A percentile compares a stretch with the other conserved stretches of the same genome.
Conservation (phyloP, 2,797 vertebrate species). For the Anabacerthia variegaticeps region DNA sequence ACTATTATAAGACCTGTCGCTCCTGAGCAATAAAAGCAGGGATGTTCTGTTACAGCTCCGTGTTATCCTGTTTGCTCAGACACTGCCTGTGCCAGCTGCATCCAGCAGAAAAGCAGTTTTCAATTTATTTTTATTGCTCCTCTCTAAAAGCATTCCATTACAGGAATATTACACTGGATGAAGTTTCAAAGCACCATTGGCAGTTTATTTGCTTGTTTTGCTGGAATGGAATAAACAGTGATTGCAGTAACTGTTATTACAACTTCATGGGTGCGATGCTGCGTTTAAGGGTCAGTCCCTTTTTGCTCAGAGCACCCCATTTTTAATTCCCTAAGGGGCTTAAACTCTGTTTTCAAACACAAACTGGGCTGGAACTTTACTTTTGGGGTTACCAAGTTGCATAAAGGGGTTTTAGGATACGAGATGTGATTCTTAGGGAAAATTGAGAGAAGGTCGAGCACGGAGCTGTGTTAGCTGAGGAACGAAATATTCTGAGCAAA, state of each 20-base stretch:
- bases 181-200: slow-evolving; percentile 69
- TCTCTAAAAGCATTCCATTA: slow-evolving; percentile 82
- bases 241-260: slow-evolving; percentile 9
- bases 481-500: background rate
- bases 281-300: slow-evolving; percentile 27
- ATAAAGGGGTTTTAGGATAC: fast-evolving
- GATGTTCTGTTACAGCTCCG: slow-evolving; percentile 56
- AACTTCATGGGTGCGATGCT: background rate
- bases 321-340: background rate
- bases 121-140: slow-evolving; percentile 81
- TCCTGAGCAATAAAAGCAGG: slow-evolving; percentile 64
- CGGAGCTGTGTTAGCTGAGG: fast-evolving
- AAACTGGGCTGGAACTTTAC: background rate
- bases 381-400: background rate
- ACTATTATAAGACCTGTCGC: slow-evolving; percentile 61
- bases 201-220: slow-evolving; percentile 74
- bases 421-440: background rate
- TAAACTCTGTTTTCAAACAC: background rate
- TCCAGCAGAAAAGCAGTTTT: slow-evolving; percentile 73
- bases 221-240: slow-evolving; percentile 58
- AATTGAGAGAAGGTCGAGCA: too few species aligned
- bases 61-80: slow-evolving; percentile 74
- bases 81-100: slow-evolving; percentile 72
- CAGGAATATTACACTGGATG: slow-evolving; percentile 72
- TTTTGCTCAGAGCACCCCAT: background rate